Evolutionary conservation across 2,113 vertebrate genomes (phyloP), one percentile per base, ranked within the genome.

Genomic region (Chauna torquata): DNA sequence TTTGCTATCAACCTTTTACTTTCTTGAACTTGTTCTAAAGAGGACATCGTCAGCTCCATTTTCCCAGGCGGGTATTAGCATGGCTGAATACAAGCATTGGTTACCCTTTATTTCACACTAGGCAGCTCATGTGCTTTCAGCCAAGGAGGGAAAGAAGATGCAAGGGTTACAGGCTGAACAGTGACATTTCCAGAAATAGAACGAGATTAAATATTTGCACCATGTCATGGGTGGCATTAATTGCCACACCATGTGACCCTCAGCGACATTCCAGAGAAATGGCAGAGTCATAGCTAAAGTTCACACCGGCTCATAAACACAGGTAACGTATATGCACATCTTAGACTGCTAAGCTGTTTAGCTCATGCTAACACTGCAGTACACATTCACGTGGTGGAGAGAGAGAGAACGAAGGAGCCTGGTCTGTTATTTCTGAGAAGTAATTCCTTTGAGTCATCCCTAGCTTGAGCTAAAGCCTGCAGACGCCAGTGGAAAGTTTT

Each of bases 181-280:
- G 66, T 55, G 30, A 93, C 93, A 92, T 96, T 97, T 97, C 97
- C 83, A 96, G 94, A 93, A 98, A 96, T 94, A 95, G 95, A 75
- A 59, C 54, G 38, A 68, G 86, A 96, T 96, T 95, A 96, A 95
- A 93, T 40, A 64, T 77, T 38, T 17, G 81, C 77, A 93, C 94
- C 74, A 18, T 78, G 95, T 64, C 84, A 45, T 49, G 79, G 91
- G 81, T 97, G 97, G 91, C 97, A 97, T 91, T 78, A 70, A 54
- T 77, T 76, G 94, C 74, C 76, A 54, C 61, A 50, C 77, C 97
- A 88, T 71, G 77, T 96, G 97, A 97, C 91, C 28, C 82, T 84
- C 70, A 64, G 69, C 95, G 97, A 97, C 98, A 98, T 98, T 97
- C 98, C 88, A 93, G 92, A 95, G 91, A 72, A 96, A 96, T 97